Evolutionary conservation across 2,797 vertebrate genomes (phyloP).

Genomic region (Periophthalmus magnuspinnatus): DNA sequence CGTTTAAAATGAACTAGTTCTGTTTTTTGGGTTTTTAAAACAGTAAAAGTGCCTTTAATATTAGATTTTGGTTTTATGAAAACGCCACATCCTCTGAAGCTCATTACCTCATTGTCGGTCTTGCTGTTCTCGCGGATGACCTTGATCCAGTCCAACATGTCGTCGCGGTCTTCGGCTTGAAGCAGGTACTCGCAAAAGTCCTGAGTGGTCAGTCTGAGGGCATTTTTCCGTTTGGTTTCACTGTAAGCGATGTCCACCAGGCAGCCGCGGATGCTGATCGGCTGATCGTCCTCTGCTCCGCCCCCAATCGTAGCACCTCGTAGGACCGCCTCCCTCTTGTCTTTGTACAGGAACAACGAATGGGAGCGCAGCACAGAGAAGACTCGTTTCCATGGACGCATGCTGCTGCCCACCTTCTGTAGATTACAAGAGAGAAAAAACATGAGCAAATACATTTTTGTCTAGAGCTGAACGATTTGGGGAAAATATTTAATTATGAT

Average conservation of each 20-base stretch:
- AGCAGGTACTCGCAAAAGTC: slow-evolving; percentile 99
- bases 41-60: neutral
- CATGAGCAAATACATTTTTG: neutral
- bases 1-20: no score
- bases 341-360: slow-evolving; percentile 94
- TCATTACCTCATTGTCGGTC: slow-evolving; percentile 93
- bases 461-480: no score
- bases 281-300: slow-evolving; percentile 88
- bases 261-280: slow-evolving; percentile 94
- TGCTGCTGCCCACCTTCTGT: slow-evolving; percentile 93
- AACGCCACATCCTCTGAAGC: neutral
- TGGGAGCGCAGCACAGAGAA: slow-evolving; percentile 89
- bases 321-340: slow-evolving; percentile 90
- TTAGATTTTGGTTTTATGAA: neutral
- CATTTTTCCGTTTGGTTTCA: slow-evolving; percentile 95
- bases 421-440: slow-evolving; percentile 4
- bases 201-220: slow-evolving; percentile 94
- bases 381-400: slow-evolving; percentile 96
- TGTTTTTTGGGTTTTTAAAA: neutral
- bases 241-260: slow-evolving; percentile 99
- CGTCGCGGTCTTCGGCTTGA: slow-evolving; percentile 96
- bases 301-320: slow-evolving; percentile 81
- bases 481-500: neutral
- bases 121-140: slow-evolving; percentile 95
- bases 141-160: slow-evolving; percentile 98